phyloP scores from a whole-genome alignment of 2,797 vertebrate species.

The Phataginus tricuspis region DNA sequence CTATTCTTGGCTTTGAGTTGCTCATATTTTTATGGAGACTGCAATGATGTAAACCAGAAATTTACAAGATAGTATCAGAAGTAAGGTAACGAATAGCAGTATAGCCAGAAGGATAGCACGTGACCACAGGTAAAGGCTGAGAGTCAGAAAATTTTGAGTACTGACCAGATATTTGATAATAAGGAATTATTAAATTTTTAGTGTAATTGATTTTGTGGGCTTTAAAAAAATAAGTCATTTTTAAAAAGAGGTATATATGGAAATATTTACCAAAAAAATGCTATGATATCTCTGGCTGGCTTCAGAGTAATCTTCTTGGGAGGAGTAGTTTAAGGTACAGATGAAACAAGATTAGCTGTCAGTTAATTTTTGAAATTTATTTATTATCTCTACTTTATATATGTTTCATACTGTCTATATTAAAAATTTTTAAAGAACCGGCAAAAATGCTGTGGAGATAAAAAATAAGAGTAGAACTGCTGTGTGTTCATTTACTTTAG shows the following conservation, averaged over 20 bases:
- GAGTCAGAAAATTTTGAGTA: background rate
- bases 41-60: background rate
- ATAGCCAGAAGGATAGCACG: background rate
- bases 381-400: background rate
- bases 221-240: background rate
- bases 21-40: background rate
- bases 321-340: background rate
- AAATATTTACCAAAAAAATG: background rate
- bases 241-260: background rate
- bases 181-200: background rate
- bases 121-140: background rate
- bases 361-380: background rate
- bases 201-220: background rate
- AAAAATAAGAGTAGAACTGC: background rate
- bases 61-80: background rate
- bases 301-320: background rate
- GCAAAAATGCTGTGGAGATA: background rate
- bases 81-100: background rate
- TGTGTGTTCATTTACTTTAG: background rate
- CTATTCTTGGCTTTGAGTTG: background rate
- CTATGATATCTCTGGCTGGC: background rate
- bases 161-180: background rate
- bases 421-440: background rate
- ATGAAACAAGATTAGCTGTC: background rate
- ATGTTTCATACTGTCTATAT: background rate